Conservation (phyloP, 1,140 invertebrate genomes). For the Pristionchus pacificus region DNA sequence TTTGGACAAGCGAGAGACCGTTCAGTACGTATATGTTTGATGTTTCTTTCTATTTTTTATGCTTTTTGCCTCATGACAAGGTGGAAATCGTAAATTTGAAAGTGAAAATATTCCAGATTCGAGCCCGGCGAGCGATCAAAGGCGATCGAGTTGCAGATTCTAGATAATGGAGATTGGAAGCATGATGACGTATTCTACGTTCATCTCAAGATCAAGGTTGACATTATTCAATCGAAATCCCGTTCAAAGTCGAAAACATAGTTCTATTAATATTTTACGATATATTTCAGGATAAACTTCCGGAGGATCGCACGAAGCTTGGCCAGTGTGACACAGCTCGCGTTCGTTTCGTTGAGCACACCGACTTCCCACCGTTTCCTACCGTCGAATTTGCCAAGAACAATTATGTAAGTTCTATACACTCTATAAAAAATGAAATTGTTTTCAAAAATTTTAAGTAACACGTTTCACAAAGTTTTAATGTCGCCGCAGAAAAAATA, state of each 20-base stretch:
- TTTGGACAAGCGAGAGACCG: slow-evolving; percentile 62
- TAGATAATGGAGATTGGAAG: slow-evolving; percentile 19
- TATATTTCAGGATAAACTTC: slow-evolving; percentile 20
- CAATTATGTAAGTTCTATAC: slow-evolving; percentile 22
- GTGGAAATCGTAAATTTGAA: too few relatives aligned
- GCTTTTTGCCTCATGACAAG: too few relatives aligned
- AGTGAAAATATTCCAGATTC: too few relatives aligned
- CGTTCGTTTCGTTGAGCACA: slow-evolving; percentile 18
- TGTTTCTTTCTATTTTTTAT: too few relatives aligned
- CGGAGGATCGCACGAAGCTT: slow-evolving; percentile 14
- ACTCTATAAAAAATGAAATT: neutral
- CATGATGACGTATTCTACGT: slow-evolving; percentile 30
- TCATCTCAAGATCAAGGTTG: slow-evolving; percentile 25
- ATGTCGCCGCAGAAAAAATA: too few relatives aligned
- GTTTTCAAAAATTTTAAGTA: too few relatives aligned
- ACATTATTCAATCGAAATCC: too few relatives aligned
- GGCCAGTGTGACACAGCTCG: slow-evolving; percentile 17
- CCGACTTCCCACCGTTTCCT: slow-evolving; percentile 12
- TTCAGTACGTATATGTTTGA: too few relatives aligned
- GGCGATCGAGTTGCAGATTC: slow-evolving; percentile 7
- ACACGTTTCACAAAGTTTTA: too few relatives aligned
- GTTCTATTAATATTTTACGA: neutral
- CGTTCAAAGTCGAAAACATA: too few relatives aligned
- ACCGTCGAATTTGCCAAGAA: slow-evolving; percentile 21
- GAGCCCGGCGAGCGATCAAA: too few relatives aligned